Conservation (phyloP, 2,113 vertebrate species). For the Charadrius vociferus region DNA sequence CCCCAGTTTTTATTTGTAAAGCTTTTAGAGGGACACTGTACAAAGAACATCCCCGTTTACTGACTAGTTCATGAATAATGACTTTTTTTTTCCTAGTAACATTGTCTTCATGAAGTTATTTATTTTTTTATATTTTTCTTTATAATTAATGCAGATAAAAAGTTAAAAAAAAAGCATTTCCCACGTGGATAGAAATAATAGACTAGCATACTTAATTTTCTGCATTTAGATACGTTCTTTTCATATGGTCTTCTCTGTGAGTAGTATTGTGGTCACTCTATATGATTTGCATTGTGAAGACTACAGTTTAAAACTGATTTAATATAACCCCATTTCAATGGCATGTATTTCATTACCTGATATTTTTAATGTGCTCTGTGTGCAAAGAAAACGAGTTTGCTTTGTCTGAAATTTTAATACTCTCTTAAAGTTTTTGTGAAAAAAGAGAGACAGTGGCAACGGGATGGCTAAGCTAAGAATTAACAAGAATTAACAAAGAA, state of each 20-base stretch:
- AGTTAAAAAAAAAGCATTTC: neutral
- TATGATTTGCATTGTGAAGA: neutral
- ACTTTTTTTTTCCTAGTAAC: neutral
- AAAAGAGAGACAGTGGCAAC: neutral
- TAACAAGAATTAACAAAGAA: neutral
- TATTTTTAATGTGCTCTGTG: neutral
- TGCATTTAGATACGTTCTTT: neutral
- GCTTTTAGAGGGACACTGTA: neutral
- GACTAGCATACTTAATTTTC: neutral
- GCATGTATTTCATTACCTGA: neutral
- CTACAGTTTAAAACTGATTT: neutral
- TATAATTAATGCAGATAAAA: neutral
- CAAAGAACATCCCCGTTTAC: neutral
- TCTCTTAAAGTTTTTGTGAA: neutral
- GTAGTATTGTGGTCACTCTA: neutral
- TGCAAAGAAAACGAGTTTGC: neutral
- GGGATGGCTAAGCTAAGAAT: neutral
- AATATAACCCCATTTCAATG: neutral
- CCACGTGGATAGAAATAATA: neutral
- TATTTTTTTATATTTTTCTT: neutral
- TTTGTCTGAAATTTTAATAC: neutral
- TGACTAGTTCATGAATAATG: neutral
- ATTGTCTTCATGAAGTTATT: neutral
- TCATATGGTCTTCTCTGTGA: neutral
- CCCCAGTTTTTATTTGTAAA: neutral